A percentile compares a stretch with the other conserved stretches of the same genome.
Evolutionary conservation across 2,113 vertebrate genomes (phyloP).

Genomic region (Nycticebus coucang): DNA sequence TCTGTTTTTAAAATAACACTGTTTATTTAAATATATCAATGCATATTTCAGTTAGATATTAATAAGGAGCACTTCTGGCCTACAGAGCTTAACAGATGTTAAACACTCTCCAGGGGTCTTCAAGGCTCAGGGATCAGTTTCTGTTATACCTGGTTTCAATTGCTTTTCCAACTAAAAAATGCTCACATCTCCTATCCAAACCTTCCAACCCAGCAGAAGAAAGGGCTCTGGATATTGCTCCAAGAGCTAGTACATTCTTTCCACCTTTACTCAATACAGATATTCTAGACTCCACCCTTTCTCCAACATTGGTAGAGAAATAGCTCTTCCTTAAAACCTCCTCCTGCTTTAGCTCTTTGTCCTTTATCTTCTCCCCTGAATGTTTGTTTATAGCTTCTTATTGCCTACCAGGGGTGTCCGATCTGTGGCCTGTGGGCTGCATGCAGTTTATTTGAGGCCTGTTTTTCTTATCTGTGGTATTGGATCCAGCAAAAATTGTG

Average conservation of each 20-base stretch:
- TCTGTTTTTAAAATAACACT: background rate
- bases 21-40: background rate
- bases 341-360: background rate
- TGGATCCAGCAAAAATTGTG: too few relatives aligned
- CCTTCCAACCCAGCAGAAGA: background rate
- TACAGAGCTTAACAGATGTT: background rate
- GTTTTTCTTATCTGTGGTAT: too few relatives aligned
- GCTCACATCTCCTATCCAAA: background rate
- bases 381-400: background rate
- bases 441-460: too few relatives aligned
- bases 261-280: background rate
- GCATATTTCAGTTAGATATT: background rate
- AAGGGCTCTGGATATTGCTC: background rate
- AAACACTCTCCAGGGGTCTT: background rate
- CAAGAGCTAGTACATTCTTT: background rate
- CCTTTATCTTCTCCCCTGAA: background rate
- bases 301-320: background rate
- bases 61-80: background rate
- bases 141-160: background rate
- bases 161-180: background rate
- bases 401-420: background rate
- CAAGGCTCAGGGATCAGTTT: background rate
- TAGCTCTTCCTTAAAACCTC: background rate
- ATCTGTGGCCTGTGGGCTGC: too few relatives aligned
- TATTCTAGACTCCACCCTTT: background rate